These are phyloP conservation scores for Sinohyriopsis cumingii DNA, from an alignment of 2,888 invertebrate species.

Conservation along the genomic window DNA sequence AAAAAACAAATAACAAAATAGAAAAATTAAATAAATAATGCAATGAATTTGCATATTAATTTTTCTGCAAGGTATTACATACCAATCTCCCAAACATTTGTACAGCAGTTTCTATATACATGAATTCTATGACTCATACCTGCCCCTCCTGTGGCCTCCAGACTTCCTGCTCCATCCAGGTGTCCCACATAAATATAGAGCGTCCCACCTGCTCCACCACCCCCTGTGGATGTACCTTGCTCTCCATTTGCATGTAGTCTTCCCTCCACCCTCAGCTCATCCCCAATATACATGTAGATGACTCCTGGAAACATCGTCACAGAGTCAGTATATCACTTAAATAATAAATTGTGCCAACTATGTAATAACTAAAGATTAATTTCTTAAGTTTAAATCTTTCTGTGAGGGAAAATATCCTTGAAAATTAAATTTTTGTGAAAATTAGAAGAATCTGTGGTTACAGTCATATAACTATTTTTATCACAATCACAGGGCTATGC, in stretches of 20 bases:
- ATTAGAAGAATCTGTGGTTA: too few relatives aligned
- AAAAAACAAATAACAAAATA: too few relatives aligned
- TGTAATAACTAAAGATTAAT: neutral
- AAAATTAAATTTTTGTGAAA: too few relatives aligned
- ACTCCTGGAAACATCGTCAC: constrained; percentile 32
- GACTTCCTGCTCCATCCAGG: constrained; percentile 54
- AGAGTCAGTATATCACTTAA: neutral
- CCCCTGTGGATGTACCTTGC: constrained; percentile 34
- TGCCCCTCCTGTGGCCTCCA: constrained; percentile 49
- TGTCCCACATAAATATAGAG: constrained; percentile 41
- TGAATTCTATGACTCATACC: too few relatives aligned
- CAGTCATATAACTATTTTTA: too few relatives aligned
- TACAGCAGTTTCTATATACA: too few relatives aligned
- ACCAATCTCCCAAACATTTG: too few relatives aligned
- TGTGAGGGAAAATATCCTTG: too few relatives aligned
- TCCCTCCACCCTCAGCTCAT: constrained; percentile 58
- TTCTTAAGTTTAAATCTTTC: neutral
- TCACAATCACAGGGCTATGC: too few relatives aligned
- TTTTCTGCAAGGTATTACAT: too few relatives aligned
- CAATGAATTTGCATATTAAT: too few relatives aligned
- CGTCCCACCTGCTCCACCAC: constrained; percentile 58
- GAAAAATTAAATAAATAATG: too few relatives aligned
- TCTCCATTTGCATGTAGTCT: constrained; percentile 57
- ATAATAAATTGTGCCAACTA: neutral
- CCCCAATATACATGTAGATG: constrained; percentile 44